These are phyloP conservation scores for Seira sanloemensis DNA, from an alignment of 2,888 invertebrate genomes.

Conservation along the genomic window DNA sequence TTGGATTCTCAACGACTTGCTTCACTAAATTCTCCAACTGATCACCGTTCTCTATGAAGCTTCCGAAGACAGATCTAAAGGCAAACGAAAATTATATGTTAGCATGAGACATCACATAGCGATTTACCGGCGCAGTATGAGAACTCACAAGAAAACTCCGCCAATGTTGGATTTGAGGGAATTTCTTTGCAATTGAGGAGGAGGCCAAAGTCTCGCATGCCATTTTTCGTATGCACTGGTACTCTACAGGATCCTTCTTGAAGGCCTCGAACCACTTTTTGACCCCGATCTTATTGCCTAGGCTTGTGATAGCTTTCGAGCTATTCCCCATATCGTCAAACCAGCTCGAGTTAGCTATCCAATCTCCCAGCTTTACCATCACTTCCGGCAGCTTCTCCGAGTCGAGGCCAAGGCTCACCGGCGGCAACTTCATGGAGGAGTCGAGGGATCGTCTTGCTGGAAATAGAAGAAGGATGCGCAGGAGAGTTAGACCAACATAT, in stretches of 20 bases:
- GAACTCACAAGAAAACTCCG: constrained; percentile 66
- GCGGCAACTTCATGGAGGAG: constrained; percentile 14
- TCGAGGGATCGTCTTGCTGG: constrained; percentile 52
- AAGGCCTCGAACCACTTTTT: constrained; percentile 69
- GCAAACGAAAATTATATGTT: neutral
- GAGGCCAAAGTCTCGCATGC: constrained; percentile 69
- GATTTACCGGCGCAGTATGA: neutral
- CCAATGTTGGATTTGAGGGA: constrained; percentile 66
- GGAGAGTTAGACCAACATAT: constrained; percentile 37
- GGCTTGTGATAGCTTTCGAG: constrained; percentile 40
- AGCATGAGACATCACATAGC: too few relatives aligned
- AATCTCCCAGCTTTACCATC: constrained; percentile 63
- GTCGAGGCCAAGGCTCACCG: constrained; percentile 45
- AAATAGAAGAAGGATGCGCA: constrained; percentile 35
- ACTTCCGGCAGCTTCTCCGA: constrained; percentile 66
- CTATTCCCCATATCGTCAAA: constrained; percentile 52
- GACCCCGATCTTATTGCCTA: constrained; percentile 53
- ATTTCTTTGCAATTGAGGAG: constrained; percentile 62
- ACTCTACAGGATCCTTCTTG: constrained; percentile 70
- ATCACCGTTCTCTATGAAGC: constrained; percentile 63
- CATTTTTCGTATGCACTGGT: constrained; percentile 69
- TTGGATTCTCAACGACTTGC: constrained; percentile 68
- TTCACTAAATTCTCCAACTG: constrained; percentile 65
- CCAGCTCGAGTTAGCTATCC: constrained; percentile 63
- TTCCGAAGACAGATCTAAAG: constrained; percentile 55